A percentile compares a stretch with the other conserved stretches of the same genome.
Evolutionary conservation across 2,113 vertebrate species (phyloP).

Genomic region (Anolis carolinensis): DNA sequence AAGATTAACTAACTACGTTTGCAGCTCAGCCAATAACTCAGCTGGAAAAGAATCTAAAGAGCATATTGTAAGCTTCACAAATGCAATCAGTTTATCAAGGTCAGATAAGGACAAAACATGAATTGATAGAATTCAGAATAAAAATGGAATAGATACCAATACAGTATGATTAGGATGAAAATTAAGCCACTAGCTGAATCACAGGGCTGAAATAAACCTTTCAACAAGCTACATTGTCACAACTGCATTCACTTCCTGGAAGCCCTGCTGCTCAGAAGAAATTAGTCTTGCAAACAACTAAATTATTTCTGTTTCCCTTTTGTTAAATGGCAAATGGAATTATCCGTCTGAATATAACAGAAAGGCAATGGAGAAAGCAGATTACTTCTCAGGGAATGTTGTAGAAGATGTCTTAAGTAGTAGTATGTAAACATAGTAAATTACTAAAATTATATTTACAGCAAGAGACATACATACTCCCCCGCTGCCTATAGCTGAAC

Average conservation of each 20-base stretch:
- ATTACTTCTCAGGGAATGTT: constrained; percentile 11
- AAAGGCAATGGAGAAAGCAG: constrained; percentile 41
- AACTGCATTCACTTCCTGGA: constrained; percentile 30
- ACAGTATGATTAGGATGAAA: constrained; percentile 61
- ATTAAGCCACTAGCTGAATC: constrained; percentile 61
- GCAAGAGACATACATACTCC: too few relatives aligned
- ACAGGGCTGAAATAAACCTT: constrained; percentile 43
- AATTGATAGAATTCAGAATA: constrained; percentile 59
- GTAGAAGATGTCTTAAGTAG: not conserved
- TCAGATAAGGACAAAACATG: constrained; percentile 70
- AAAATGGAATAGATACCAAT: constrained; percentile 61
- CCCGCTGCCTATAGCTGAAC: too few relatives aligned
- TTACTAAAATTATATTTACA: constrained; percentile 8
- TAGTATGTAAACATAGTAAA: constrained; percentile 30
- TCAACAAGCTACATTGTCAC: constrained; percentile 53
- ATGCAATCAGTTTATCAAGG: constrained; percentile 72
- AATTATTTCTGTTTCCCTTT: constrained; percentile 23
- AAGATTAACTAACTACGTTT: constrained; percentile 73
- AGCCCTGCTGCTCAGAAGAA: constrained; percentile 49
- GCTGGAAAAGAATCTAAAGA: constrained; percentile 66
- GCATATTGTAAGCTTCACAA: constrained; percentile 67
- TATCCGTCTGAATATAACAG: constrained; percentile 35
- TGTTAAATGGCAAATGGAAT: constrained; percentile 44
- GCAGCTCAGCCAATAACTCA: constrained; percentile 68
- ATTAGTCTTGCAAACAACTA: constrained; percentile 51